Percentiles rank a stretch among this genome's conserved stretches.
Evolutionary conservation across 2,113 vertebrate genomes (phyloP).

Genomic region (Tonatia bakeri): DNA sequence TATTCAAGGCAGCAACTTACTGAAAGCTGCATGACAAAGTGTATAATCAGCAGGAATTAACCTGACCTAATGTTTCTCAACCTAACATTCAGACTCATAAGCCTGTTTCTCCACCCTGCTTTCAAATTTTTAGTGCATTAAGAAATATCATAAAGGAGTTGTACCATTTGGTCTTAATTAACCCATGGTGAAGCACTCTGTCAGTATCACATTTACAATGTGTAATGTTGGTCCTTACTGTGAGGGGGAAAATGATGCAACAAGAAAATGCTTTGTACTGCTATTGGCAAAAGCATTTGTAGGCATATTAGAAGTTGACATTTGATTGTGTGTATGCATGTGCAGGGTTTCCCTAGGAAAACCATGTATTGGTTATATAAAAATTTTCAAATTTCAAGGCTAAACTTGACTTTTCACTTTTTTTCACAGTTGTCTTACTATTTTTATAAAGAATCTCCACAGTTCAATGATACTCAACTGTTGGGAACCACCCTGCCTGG

Average conservation of each 20-base stretch:
- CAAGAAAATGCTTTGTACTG: neutral
- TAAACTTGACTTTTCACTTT: constrained; percentile 3
- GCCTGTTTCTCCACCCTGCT: neutral
- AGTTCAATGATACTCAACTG: neutral
- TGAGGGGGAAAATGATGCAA: neutral
- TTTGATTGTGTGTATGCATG: neutral
- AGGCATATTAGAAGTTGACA: neutral
- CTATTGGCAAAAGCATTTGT: neutral
- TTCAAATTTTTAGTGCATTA: constrained; percentile 13
- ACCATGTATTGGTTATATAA: neutral
- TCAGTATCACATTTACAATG: neutral
- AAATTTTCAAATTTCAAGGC: neutral
- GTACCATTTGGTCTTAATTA: neutral
- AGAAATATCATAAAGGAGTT: neutral
- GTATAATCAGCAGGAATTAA: neutral
- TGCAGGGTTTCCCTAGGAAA: neutral
- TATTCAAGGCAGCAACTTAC: constrained; percentile 16
- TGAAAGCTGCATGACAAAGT: constrained; percentile 20
- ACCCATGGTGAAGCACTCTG: neutral
- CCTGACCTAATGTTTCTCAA: neutral
- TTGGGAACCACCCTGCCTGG: too few species aligned
- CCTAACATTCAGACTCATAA: constrained; percentile 1
- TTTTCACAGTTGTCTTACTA: constrained; percentile 27
- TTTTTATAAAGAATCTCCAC: constrained; percentile 30
- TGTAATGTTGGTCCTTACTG: neutral